Percentiles rank a stretch among this genome's conserved stretches.
These are phyloP conservation scores for Drosophila longiperda DNA, from an alignment of 2,888 invertebrate species.

Conservation along the genomic window DNA sequence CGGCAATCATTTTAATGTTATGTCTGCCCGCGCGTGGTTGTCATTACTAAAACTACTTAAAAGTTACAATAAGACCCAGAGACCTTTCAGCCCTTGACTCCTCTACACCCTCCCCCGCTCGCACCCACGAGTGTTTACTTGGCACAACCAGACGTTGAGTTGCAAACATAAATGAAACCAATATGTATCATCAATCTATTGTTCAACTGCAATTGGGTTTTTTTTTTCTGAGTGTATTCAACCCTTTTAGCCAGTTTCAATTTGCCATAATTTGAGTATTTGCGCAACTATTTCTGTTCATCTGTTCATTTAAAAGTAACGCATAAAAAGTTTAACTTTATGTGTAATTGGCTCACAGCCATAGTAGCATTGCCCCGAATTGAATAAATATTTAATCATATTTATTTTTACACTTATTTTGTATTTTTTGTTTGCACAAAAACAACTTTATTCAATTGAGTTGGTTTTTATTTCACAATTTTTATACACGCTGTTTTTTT, in stretches of 20 bases:
- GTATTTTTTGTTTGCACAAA: conserved; percentile 12
- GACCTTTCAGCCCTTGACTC: neutral
- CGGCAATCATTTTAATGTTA: conserved; percentile 58
- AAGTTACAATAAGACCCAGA: conserved; percentile 1
- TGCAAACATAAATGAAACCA: conserved; percentile 25
- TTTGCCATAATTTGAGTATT: conserved; percentile 24
- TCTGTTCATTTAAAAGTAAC: conserved; percentile 13
- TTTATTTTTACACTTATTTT: conserved; percentile 18
- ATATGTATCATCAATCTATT: conserved; percentile 27
- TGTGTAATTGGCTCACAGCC: conserved; percentile 38
- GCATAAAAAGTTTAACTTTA: conserved; percentile 14
- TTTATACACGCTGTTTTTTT: neutral
- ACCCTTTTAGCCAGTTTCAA: conserved; percentile 7
- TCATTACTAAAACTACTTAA: neutral
- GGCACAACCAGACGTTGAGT: conserved; percentile 21
- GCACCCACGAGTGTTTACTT: conserved; percentile 1
- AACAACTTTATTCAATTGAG: conserved; percentile 38
- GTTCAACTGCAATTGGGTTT: conserved; percentile 5
- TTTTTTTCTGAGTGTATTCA: neutral
- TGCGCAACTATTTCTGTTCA: neutral
- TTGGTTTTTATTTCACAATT: neutral
- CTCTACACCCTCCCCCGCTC: neutral
- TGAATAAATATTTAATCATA: conserved; percentile 39
- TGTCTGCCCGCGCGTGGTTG: conserved; percentile 24
- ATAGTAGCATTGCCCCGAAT: conserved; percentile 12